Conservation (phyloP, 1,140 invertebrate genomes). For the Campoletis sonorensis region DNA sequence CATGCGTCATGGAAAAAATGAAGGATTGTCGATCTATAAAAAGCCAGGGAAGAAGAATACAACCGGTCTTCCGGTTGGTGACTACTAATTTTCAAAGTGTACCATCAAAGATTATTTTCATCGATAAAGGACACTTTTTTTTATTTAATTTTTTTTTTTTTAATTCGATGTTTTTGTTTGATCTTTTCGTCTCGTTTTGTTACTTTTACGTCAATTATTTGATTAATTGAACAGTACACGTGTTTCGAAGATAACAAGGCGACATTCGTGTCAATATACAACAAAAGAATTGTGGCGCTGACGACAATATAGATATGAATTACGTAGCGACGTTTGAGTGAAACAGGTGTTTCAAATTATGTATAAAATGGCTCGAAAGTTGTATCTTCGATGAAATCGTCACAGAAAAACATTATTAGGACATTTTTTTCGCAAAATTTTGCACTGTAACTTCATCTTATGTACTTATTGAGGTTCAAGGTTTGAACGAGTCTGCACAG, state of each 20-base stretch:
- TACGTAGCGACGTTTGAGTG: background rate
- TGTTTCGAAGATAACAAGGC: background rate
- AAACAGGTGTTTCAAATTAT: background rate
- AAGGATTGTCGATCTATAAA: conserved; percentile 3
- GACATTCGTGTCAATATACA: background rate
- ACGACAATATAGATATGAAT: background rate
- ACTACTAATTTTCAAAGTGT: background rate
- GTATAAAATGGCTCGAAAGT: background rate
- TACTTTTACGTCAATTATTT: background rate
- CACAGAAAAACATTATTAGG: no score
- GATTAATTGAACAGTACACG: background rate
- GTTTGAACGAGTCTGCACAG: no score
- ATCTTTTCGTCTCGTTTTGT: background rate
- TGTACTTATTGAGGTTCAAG: no score
- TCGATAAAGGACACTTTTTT: background rate
- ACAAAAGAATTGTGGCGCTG: conserved; percentile 1
- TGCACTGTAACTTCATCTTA: no score
- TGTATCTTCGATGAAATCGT: no score
- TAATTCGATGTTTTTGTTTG: background rate
- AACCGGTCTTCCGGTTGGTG: background rate
- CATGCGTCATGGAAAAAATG: conserved; percentile 9
- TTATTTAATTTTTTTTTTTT: background rate
- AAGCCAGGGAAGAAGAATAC: background rate
- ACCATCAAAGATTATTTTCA: background rate
- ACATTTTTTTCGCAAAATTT: no score